These are phyloP conservation scores for Notolabrus celidotus DNA, from an alignment of 2,797 vertebrate genomes.

Conservation along the genomic window DNA sequence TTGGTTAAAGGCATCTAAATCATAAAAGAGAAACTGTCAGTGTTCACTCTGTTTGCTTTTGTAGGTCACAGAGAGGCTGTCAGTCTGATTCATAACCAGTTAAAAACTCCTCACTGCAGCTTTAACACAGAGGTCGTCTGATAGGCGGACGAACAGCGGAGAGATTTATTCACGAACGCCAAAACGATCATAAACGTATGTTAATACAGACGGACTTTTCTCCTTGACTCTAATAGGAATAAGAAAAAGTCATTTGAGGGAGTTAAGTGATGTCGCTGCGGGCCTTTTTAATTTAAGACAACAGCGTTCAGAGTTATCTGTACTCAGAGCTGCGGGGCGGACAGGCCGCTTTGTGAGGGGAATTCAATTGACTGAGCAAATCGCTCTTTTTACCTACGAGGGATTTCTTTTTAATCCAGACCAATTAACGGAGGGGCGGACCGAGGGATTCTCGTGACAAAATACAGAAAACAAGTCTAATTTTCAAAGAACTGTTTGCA, in stretches of 20 bases:
- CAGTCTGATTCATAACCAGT: no score
- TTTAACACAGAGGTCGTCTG: slow-evolving; percentile 25
- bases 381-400: slow-evolving; percentile 82
- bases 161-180: slow-evolving; percentile 60
- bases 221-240: slow-evolving; percentile 78
- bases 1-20: no score
- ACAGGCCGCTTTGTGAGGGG: slow-evolving; percentile 61
- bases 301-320: slow-evolving; percentile 80
- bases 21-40: no score
- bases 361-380: slow-evolving; percentile 87
- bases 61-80: no score
- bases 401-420: slow-evolving; percentile 69
- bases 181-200: slow-evolving; percentile 74
- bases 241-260: slow-evolving; percentile 77
- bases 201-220: slow-evolving; percentile 70
- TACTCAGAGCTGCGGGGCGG: slow-evolving; percentile 70
- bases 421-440: slow-evolving; percentile 76
- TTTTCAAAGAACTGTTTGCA: not conserved
- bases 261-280: slow-evolving; percentile 73
- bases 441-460: slow-evolving; percentile 27
- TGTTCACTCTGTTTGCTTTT: no score
- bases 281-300: slow-evolving; percentile 87
- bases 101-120: no score
- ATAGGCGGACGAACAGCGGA: slow-evolving; percentile 24
- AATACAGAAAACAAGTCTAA: slow-evolving; percentile 34